phyloP scores from a whole-genome alignment of 2,113 vertebrate species.

The Rhombomys opimus region DNA sequence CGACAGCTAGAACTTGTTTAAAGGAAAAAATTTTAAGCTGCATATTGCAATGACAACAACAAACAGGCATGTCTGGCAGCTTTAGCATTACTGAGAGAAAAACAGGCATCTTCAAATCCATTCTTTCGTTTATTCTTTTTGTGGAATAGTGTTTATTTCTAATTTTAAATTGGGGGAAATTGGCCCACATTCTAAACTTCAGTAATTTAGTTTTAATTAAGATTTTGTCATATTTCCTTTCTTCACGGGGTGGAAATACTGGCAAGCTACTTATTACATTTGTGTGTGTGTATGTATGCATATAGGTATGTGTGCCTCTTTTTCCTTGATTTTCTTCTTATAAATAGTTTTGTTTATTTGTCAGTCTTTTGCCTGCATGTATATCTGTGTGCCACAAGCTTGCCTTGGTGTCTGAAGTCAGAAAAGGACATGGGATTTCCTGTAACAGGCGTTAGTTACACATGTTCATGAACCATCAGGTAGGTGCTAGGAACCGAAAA shows the following conservation, averaged over 20 bases:
- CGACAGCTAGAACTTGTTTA: not conserved
- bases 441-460: not conserved
- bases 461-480: not conserved
- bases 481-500: not conserved
- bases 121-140: not conserved
- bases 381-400: not conserved
- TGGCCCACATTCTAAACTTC: not conserved
- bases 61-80: slow-evolving; percentile 8
- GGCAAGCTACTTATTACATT: not conserved
- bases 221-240: not conserved
- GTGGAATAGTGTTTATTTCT: not conserved
- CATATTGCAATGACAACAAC: slow-evolving; percentile 28
- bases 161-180: not conserved
- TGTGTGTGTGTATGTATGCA: not conserved
- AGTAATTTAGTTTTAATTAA: not conserved
- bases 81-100: not conserved
- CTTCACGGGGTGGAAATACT: not conserved
- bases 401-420: not conserved
- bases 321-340: not conserved
- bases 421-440: too few relatives aligned
- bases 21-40: not conserved
- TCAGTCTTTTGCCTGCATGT: not conserved
- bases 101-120: not conserved
- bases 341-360: not conserved
- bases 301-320: not conserved